Base-by-base conservation (phyloP, 2,888 invertebrate species). In the Protodeltote pygarga region DNA sequence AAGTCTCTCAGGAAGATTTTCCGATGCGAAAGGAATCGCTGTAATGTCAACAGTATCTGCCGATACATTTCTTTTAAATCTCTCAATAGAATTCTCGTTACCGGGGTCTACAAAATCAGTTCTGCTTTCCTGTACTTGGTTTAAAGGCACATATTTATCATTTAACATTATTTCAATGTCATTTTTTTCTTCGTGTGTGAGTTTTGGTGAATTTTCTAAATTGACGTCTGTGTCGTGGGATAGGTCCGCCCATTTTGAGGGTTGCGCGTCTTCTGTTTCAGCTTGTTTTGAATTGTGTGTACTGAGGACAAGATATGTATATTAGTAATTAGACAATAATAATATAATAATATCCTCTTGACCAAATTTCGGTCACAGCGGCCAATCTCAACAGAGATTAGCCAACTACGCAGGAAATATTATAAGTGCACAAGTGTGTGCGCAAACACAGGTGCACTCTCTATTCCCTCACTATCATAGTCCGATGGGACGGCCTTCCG, bases 191-290 rank as follows among this genome's bases (percentile, higher is more conserved):
- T 81, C 71, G 47, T 75, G 70, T 0, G 79, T 75, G 0, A 80
- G 74, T 61, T 72, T 74, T 6, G 73, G 58, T 1, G 50, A 57
- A 15, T 71, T 78, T 1, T 77, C 69, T 1, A 83, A 63, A 42
- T 82, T 77, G 71, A 92, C 78, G 48, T 88, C 86, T 0, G 71
- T 89, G 29, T 92, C 92, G 39, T 84, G 87, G 0, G 89, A 79
- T 0, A 92, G 70, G 52, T 92, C 91, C 4, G 57, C 38, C 86
- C 83, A 86, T 14, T 73, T 52, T n/a, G 65, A 29, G 5, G 8
- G 15, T 14, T 14, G 15, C 3, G 39, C 20, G 8, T 23, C 9
- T 31, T 45, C 38, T 13, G 25, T 13, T 5, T 5, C 21, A 0
- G 21, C 9, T 0, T 29, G n/a, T 0, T 40, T 21, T 20, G 16